A percentile compares a stretch with the other conserved stretches of the same genome.
These are phyloP conservation scores for Chloroceryle inda DNA, from an alignment of 2,797 vertebrate species.

Conservation along the genomic window DNA sequence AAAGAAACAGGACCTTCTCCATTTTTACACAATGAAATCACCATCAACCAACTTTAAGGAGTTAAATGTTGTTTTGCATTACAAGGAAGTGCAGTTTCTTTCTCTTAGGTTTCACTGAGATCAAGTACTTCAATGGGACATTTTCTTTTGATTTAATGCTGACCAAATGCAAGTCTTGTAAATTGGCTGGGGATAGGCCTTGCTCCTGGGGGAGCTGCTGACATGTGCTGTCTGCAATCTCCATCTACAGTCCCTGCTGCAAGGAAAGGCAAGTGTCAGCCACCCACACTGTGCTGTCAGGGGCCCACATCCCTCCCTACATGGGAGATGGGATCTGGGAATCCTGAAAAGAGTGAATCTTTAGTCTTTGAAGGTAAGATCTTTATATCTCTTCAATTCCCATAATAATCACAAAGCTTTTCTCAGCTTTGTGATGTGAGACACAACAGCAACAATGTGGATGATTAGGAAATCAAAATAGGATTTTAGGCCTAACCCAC, in stretches of 20 bases:
- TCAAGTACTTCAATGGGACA: background rate
- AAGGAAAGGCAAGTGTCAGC: background rate
- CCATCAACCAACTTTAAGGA: background rate
- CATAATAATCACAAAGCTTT: background rate
- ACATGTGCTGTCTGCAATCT: background rate
- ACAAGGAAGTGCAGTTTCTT: background rate
- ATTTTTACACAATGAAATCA: no score
- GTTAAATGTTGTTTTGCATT: background rate
- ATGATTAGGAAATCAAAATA: background rate
- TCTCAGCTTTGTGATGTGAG: background rate
- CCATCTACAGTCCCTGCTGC: background rate
- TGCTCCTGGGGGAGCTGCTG: slow-evolving; percentile 27
- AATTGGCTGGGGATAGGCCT: background rate
- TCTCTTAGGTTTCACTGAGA: background rate
- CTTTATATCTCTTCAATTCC: background rate
- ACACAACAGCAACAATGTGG: background rate
- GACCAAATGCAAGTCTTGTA: background rate
- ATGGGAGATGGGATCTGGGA: background rate
- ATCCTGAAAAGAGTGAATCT: background rate
- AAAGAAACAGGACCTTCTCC: background rate
- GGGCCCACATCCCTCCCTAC: accelerated
- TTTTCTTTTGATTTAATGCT: slow-evolving; percentile 10
- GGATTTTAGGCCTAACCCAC: background rate
- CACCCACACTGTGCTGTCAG: background rate
- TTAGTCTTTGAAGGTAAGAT: background rate